These are phyloP conservation scores for Cheirogaleus medius DNA, from an alignment of 2,113 vertebrate species.

Conservation along the genomic window DNA sequence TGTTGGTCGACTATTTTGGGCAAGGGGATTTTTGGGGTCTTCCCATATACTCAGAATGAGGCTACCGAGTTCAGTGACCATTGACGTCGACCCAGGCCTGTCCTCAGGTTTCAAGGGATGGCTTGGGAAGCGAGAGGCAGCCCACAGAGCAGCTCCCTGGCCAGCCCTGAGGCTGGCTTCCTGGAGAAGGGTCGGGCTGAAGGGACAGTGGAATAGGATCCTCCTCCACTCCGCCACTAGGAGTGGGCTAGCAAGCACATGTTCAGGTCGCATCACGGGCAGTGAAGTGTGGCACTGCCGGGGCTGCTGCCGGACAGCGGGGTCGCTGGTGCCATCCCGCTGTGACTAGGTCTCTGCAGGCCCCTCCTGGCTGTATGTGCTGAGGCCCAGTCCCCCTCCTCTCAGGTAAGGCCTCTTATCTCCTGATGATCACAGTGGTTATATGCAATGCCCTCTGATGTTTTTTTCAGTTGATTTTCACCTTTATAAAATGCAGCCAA, in stretches of 20 bases:
- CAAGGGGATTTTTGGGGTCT: not conserved
- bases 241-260: not conserved
- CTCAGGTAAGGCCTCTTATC: too few species aligned
- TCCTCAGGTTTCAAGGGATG: not conserved
- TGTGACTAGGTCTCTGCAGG: not conserved
- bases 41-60: slow-evolving; percentile 22
- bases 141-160: not conserved
- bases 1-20: not conserved
- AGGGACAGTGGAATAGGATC: not conserved
- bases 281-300: not conserved
- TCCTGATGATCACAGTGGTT: not conserved
- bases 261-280: rapidly evolving
- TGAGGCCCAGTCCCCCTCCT: not conserved
- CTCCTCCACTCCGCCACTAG: not conserved
- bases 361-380: not conserved
- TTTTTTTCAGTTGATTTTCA: not conserved
- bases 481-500: not conserved
- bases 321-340: rapidly evolving
- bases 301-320: rapidly evolving
- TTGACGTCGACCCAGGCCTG: not conserved
- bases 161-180: not conserved
- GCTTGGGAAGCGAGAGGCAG: rapidly evolving
- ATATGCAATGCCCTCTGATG: too few species aligned
- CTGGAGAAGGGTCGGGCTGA: not conserved
- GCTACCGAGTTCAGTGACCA: not conserved